Evolutionary conservation across 2,113 vertebrate species (phyloP).

Genomic region (Esox niger): DNA sequence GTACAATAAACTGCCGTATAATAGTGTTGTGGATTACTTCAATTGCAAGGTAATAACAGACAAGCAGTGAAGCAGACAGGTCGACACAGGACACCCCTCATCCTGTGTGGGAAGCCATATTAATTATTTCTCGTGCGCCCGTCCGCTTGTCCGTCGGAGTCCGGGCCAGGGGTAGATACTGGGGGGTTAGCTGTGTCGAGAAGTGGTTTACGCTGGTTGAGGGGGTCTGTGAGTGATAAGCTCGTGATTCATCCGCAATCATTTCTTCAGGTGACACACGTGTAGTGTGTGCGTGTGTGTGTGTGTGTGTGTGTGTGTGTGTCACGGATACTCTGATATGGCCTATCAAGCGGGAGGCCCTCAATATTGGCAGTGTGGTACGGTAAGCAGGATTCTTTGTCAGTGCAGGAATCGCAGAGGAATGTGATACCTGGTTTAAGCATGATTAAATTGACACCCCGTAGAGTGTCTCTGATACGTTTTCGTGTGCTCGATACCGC

Average conservation of each 20-base stretch:
- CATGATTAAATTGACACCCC: constrained; percentile 78
- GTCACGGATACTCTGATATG: constrained; percentile 50
- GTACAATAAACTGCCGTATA: constrained; percentile 79
- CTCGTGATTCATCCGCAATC: constrained; percentile 49
- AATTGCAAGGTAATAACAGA: constrained; percentile 90
- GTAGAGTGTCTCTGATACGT: constrained; percentile 69
- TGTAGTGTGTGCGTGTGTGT: constrained; percentile 27
- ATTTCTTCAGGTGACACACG: constrained; percentile 13
- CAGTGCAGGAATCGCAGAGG: constrained; percentile 64
- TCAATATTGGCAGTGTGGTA: constrained; percentile 40
- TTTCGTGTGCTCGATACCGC: constrained; percentile 64
- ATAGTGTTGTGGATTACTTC: constrained; percentile 82
- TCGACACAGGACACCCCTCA: constrained; percentile 83
- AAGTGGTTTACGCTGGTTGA: constrained; percentile 40
- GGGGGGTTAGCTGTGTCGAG: constrained; percentile 19
- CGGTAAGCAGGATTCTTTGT: constrained; percentile 62
- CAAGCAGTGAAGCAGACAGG: constrained; percentile 76
- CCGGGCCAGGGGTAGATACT: constrained; percentile 45
- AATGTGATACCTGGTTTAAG: constrained; percentile 71
- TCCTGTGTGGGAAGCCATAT: constrained; percentile 82
- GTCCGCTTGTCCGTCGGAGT: constrained; percentile 67
- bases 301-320: constrained; percentile 25
- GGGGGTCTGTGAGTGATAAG: constrained; percentile 46
- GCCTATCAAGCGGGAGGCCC: constrained; percentile 47
- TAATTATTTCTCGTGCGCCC: constrained; percentile 84